Conservation (phyloP, 2,888 invertebrate genomes). For the Drosophila subquinaria region DNA sequence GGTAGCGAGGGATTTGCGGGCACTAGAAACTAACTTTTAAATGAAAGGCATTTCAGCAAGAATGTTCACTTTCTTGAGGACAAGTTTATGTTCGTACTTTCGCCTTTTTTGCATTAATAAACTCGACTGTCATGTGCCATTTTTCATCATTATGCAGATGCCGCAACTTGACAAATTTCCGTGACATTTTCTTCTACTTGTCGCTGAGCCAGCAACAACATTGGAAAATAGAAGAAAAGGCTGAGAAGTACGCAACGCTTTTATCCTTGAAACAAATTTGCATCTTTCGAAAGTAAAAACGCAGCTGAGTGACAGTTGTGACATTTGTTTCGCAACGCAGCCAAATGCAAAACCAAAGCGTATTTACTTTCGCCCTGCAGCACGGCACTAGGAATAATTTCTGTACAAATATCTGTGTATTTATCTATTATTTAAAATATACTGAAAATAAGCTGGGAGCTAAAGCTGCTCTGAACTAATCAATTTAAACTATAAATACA, state of each 20-base stretch:
- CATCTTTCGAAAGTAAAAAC: conserved; percentile 56
- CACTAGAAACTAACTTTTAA: conserved; percentile 35
- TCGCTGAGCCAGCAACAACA: conserved; percentile 23
- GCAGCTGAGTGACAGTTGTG: conserved; percentile 66
- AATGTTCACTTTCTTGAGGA: conserved; percentile 42
- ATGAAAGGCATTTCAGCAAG: conserved; percentile 32
- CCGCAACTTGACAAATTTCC: conserved; percentile 72
- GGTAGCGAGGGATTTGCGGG: neutral
- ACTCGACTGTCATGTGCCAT: conserved; percentile 55
- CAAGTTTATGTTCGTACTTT: conserved; percentile 26
- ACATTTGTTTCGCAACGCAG: conserved; percentile 57
- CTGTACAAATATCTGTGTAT: neutral
- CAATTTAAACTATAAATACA: no score
- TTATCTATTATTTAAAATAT: neutral
- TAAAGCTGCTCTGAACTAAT: no score
- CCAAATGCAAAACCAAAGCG: conserved; percentile 28
- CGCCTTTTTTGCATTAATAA: conserved; percentile 51
- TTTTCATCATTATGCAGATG: conserved; percentile 63
- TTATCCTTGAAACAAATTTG: conserved; percentile 73
- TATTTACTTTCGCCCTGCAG: conserved; percentile 13
- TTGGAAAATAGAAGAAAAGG: conserved; percentile 2
- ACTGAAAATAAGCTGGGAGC: neutral
- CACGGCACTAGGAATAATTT: neutral
- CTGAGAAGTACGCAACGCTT: conserved; percentile 29
- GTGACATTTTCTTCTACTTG: conserved; percentile 57